Evolutionary conservation across 2,888 invertebrate genomes (phyloP).

Genomic region (Podotricha telesiphe): DNA sequence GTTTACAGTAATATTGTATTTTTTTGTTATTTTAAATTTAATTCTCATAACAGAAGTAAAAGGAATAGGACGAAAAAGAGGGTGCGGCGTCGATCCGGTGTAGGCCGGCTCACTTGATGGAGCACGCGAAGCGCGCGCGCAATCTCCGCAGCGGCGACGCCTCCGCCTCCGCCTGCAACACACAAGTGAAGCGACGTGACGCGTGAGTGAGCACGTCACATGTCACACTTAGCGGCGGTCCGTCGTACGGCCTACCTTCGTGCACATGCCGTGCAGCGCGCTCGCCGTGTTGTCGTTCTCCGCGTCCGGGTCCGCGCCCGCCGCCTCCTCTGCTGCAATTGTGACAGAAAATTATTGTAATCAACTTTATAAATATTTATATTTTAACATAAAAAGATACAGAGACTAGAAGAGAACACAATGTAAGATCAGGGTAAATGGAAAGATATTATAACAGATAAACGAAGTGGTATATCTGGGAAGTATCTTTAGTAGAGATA

Average conservation of each 20-base stretch:
- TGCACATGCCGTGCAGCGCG: background rate
- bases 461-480: too few species aligned
- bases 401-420: too few species aligned
- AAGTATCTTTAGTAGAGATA: too few species aligned
- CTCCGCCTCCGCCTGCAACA: conserved; percentile 44
- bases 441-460: too few species aligned
- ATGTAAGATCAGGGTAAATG: too few species aligned
- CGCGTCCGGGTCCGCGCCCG: conserved; percentile 59
- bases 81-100: too few species aligned
- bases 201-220: too few species aligned
- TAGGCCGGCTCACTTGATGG: conserved; percentile 62
- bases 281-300: conserved; percentile 63
- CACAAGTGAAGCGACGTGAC: background rate
- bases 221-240: too few species aligned
- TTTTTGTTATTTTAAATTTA: too few species aligned
- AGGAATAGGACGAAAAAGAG: background rate
- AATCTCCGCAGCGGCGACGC: conserved; percentile 63
- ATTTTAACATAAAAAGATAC: background rate
- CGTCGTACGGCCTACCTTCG: background rate
- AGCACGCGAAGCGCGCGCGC: conserved; percentile 73
- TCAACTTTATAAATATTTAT: background rate
- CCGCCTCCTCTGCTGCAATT: conserved; percentile 41
- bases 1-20: too few species aligned
- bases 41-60: background rate
- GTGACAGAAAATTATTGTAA: background rate